Base-by-base conservation (phyloP, 2,113 vertebrate species). In the Steatornis caripensis region DNA sequence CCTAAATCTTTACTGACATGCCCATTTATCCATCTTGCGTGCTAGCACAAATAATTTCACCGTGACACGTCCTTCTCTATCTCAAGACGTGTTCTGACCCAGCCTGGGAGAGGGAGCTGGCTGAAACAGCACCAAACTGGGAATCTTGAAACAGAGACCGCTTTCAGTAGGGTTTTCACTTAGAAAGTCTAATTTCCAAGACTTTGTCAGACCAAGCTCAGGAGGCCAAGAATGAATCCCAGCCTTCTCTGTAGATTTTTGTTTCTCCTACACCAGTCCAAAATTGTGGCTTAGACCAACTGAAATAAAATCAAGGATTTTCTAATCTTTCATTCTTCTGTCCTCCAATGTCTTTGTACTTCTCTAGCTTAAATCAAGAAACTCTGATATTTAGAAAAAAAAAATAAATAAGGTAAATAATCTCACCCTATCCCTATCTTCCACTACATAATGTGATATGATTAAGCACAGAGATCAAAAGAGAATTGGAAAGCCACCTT, bases 381-480 rank as follows among this genome's bases (percentile, higher is more conserved):
- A 77, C 10, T 43, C 18, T 46, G 12, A 48, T 55, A 24, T 10
- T 10, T 16, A 30, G 34, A 82, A 26, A 68, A 37, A 46, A 17
- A 27, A 62, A 21, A 32, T 20, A 54, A 55, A 45, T 8, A 12
- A 64, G 11, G 12, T 29, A 48, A 69, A 75, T 45, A 71, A 80
- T 10, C 11, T 72, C 34, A 69, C 18, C 16, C 9, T 62, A n/a
- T 6, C 5, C 15, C 8, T 45, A 41, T 54, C 9, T 68, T 74
- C 34, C 23, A 43, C 19, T 2, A 4, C 15, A 13, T 48, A 60
- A 76, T 0, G 0, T 14, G 19, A 51, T 53, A 48, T 8, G 9
- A 60, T 45, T 79, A 88, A 61, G 34, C 29, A 78, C 6, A 85
- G 22, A 92, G 5, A 48, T 64, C 21, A 62, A 87, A 57, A 79